These are phyloP conservation scores for Cyrtodaria siliqua DNA, from an alignment of 2,888 invertebrate genomes.

Conservation along the genomic window DNA sequence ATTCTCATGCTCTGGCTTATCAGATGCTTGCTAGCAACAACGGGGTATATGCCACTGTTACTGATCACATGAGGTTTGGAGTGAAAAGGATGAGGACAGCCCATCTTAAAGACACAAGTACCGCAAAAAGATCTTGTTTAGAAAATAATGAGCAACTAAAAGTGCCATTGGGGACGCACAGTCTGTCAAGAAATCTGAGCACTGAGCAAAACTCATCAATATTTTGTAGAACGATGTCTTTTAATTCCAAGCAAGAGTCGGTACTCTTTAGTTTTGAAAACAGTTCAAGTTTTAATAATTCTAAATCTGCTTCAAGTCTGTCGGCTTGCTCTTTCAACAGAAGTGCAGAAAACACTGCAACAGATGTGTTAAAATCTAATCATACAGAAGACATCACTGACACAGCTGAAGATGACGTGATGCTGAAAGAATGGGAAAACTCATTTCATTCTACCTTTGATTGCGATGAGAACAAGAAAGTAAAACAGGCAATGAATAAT, in stretches of 20 bases:
- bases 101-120: neutral
- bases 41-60: slow-evolving; percentile 50
- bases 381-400: too few relatives aligned
- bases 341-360: too few relatives aligned
- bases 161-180: too few relatives aligned
- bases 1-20: slow-evolving; percentile 43
- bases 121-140: too few relatives aligned
- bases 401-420: neutral
- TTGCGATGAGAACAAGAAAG: too few relatives aligned
- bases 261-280: slow-evolving; percentile 41
- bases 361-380: neutral
- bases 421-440: too few relatives aligned
- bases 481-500: too few relatives aligned
- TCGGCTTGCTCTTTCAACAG: too few relatives aligned
- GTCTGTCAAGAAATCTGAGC: neutral
- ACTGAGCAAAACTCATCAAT: neutral
- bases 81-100: slow-evolving; percentile 27
- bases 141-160: neutral
- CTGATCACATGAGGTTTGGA: slow-evolving; percentile 50
- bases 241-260: slow-evolving; percentile 33
- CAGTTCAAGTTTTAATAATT: too few relatives aligned
- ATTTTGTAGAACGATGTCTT: slow-evolving; percentile 5
- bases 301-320: too few relatives aligned
- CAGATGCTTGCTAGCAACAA: slow-evolving; percentile 50
- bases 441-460: too few relatives aligned